These are phyloP conservation scores for Aplocera efformata DNA, from an alignment of 2,888 invertebrate genomes.

Conservation along the genomic window DNA sequence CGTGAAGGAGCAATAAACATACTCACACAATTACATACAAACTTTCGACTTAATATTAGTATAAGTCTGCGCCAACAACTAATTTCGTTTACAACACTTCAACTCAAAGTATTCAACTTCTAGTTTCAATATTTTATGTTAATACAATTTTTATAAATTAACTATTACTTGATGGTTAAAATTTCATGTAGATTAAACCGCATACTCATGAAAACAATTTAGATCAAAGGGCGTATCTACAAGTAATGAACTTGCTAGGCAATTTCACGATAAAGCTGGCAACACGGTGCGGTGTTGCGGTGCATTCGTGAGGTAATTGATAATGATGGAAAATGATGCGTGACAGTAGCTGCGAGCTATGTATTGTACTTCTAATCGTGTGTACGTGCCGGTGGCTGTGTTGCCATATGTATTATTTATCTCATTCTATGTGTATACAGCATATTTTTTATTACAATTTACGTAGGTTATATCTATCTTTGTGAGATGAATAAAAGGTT, in stretches of 20 bases:
- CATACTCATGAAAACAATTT: constrained; percentile 12
- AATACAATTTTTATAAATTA: too few relatives aligned
- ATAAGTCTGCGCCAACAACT: too few relatives aligned
- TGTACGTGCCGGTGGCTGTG: constrained; percentile 39
- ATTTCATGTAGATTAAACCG: not conserved
- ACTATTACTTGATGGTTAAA: not conserved
- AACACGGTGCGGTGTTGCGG: constrained; percentile 47
- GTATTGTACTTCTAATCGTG: constrained; percentile 54
- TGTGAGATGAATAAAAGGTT: too few relatives aligned
- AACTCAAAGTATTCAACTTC: too few relatives aligned
- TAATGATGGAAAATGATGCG: constrained; percentile 75
- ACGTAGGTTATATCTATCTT: too few relatives aligned
- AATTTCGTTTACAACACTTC: too few relatives aligned
- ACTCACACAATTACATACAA: too few relatives aligned
- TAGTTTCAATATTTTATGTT: too few relatives aligned
- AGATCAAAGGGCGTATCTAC: constrained; percentile 10
- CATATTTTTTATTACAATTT: too few relatives aligned
- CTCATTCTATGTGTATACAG: constrained; percentile 5
- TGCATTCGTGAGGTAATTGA: constrained; percentile 65
- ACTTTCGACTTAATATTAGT: too few relatives aligned
- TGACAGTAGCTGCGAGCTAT: constrained; percentile 73
- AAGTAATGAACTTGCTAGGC: constrained; percentile 17
- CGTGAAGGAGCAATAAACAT: too few relatives aligned
- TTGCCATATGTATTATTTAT: constrained; percentile 33
- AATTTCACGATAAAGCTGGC: constrained; percentile 37